A percentile compares a stretch with the other conserved stretches of the same genome.
Evolutionary conservation across 1,140 invertebrate species (phyloP).

Genomic region (Thalassaphorura encarpata): DNA sequence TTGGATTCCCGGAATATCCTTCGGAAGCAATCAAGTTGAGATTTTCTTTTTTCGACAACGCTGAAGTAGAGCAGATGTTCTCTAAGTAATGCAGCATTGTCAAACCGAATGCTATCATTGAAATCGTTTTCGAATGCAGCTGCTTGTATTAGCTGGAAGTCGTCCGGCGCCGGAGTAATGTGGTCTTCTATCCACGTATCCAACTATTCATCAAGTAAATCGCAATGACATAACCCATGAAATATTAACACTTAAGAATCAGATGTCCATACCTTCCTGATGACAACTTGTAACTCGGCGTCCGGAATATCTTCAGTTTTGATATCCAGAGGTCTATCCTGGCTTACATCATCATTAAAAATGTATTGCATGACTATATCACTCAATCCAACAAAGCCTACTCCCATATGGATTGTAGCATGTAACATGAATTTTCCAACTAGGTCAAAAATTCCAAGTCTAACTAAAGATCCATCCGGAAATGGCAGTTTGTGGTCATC

Average conservation of each 20-base stretch:
- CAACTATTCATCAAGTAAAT: background rate
- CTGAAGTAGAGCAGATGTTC: background rate
- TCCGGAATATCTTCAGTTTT: background rate
- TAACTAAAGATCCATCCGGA: background rate
- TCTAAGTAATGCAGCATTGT: background rate
- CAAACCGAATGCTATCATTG: background rate
- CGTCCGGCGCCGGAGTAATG: background rate
- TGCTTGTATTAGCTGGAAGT: background rate
- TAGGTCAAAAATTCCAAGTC: background rate
- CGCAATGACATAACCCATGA: background rate
- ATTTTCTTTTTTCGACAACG: background rate
- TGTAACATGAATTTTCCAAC: background rate
- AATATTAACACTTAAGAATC: background rate
- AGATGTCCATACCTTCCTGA: background rate
- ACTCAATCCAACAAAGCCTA: slow-evolving; percentile 1
- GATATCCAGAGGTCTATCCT: background rate
- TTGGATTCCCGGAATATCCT: background rate
- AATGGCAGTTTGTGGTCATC: background rate
- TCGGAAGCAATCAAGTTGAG: background rate
- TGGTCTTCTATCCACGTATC: background rate
- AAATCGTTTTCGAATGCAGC: background rate
- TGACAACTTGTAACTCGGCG: background rate
- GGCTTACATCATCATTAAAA: background rate
- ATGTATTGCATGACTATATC: background rate
- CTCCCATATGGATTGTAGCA: background rate